Base-by-base conservation (phyloP, 2,797 vertebrate species). In the Sebastes iracundus region DNA sequence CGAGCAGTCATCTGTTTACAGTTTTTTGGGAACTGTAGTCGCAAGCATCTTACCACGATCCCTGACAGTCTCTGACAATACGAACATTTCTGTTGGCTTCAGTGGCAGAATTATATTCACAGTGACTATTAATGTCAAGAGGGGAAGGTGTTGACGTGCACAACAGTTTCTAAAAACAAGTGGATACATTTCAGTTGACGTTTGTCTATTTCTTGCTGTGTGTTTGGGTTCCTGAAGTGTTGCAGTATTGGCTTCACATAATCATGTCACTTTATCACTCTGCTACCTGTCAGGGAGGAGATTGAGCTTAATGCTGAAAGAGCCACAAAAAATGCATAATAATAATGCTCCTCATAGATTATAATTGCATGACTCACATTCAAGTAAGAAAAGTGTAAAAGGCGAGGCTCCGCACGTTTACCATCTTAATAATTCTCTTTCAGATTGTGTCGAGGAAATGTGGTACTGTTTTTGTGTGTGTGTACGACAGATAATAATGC, bases 401-500 rank as follows among this genome's bases (percentile, higher is more conserved):
- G 14, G 56, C 63, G 55, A 70, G 71, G 68, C 49, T 59, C 14
- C 33, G 22, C 46, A 79, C 75, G 84, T 86, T 87, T 64, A 74
- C 63, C 78, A 60, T 77, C 27, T 83, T 75, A 32, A 75, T 83
- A 70, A 84, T 86, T 85, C 52, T 63, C 75, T 87, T 87, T 83
- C 61, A 75, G 72, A 80, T 75, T 66, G 52, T 63, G 61, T 73
- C 68, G 30, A 60, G 59, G 22, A 81, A 82, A 66, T 79, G 33
- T 76, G 55, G 3, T 67, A 60, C n/a, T 66, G 16, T 35, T 55
- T 68, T 59, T 73, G 32, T 62, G 35, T 62, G 35, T 32, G 76
- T 64, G 53, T 25, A 55, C 62, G 67, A 84, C 33, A 63, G 64
- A 81, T 82, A 89, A 90, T 85, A 88, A 89, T 79, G 81, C 90